These are phyloP conservation scores for Cyanocitta stelleri DNA, from an alignment of 2,113 vertebrate genomes.

Conservation along the genomic window DNA sequence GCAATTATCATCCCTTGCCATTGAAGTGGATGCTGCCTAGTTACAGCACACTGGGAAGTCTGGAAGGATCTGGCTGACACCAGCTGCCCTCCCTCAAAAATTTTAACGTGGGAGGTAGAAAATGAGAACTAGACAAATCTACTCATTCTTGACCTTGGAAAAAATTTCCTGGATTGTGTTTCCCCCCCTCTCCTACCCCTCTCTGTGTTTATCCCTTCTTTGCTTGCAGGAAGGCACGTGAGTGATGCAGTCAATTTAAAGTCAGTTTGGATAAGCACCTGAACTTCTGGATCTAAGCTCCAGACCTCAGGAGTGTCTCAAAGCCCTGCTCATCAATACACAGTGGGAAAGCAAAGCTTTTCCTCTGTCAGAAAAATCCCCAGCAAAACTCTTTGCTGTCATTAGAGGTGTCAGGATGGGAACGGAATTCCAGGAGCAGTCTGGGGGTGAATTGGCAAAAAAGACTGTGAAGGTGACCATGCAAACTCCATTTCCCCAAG, in stretches of 20 bases:
- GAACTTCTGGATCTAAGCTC: neutral
- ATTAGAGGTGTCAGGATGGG: neutral
- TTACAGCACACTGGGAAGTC: constrained; percentile 14
- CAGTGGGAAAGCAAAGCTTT: neutral
- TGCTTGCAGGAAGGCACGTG: neutral
- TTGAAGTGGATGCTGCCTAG: constrained; percentile 44
- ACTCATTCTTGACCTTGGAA: neutral
- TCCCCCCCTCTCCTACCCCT: neutral
- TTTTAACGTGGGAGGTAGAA: neutral
- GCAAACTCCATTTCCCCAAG: neutral
- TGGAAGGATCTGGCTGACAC: constrained; percentile 26
- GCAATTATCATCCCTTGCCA: constrained; percentile 58
- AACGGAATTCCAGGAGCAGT: neutral
- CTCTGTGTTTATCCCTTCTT: neutral
- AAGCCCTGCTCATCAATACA: neutral
- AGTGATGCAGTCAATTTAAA: neutral
- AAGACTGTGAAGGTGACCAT: neutral
- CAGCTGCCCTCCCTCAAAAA: constrained; percentile 26
- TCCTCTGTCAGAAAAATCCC: neutral
- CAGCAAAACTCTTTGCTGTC: neutral
- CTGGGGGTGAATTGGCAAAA: neutral
- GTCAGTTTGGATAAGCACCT: neutral
- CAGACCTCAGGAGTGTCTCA: neutral
- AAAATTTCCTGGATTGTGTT: neutral
- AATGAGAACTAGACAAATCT: neutral